Evolutionary conservation across 2,888 invertebrate species (phyloP), one percentile per base, ranked within the genome.

Genomic region (Dasypolia templi): DNA sequence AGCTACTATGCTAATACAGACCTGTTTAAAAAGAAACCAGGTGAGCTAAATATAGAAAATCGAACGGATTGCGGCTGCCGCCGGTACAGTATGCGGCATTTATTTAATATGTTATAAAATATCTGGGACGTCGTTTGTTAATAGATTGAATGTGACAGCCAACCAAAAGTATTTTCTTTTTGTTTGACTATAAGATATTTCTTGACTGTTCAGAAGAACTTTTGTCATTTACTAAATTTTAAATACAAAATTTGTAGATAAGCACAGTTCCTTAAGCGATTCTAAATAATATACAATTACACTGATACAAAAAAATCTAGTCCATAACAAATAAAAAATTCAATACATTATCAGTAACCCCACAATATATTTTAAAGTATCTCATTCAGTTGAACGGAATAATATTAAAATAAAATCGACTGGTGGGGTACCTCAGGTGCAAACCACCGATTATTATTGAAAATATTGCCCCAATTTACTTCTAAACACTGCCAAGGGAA

Each of bases 381-480:
- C 82, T 65, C 65, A 77, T 77, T 77, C 59, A 51, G 35, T 42
- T 44, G 51, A 69, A 76, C 12, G 44, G 56, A 80, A 82, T 73
- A 71, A 72, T 71, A 80, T 81, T 81, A 63, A 72, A 87, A 87
- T 70, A 68, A 83, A 87, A 75, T 81, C 49, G 56, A 56, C 75
- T 58, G 32, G 51, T 29, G 53, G 44, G 44, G 63, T 68, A 79
- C 80, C 85, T 84, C 92, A 91, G 90, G 91, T 91, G 92, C 86
- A 84, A 90, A 87, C 85, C 80, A 79, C 75, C 89, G 86, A 89
- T 91, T 90, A 89, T 78, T 87, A 85, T 81, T 78, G 83, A 87
- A 90, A 92, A 89, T 91, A 91, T 88, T 80, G 82, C 87, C 79
- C 82, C 84, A 85, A 89, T 89, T 90, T 89, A 86, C 87, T 85